Evolutionary conservation across 2,797 vertebrate species (phyloP), one percentile per base, ranked within the genome.

Genomic region (Phataginus tetradactyla): DNA sequence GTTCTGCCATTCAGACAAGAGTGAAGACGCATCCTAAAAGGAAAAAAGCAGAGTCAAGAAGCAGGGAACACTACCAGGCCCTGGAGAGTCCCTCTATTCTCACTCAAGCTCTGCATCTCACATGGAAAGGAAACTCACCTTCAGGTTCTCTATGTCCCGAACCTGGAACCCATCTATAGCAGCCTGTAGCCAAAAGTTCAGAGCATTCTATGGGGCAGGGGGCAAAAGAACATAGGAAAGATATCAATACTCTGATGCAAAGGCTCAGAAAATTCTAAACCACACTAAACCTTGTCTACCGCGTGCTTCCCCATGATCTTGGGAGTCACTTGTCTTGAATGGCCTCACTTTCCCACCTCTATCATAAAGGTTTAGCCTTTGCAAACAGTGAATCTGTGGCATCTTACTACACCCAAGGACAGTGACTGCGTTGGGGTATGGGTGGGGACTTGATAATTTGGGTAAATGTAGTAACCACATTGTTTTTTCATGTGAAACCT

Each of bases 151-250:
- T 2, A 99, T 34, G 0, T 97, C 94, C 1, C 97, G 87, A 3
- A 99, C 4, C 97, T 99, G 99, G 98, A 99, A 98, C 39, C 99
- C 99, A 6, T 99, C 98, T 11, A 99, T 92, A 0, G 99, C 99
- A 3, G 95, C 27, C 5, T 66, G 9, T 57, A 99, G 83, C 99
- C 99, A 99, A 97, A 98, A 90, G 10, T 86, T 85, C 2, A 99
- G 98, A 3, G 99, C 99, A 18, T 74, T 93, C 99, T 99, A 83
- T 7, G 21, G 3, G 59, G 49, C 4, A 21, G 23, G 45, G 55
- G 6, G 32, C 2, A 39, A 63, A 57, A 39, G 17, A 57, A 84
- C 5, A 87, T 15, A 71, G 17, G 53, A 88, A 69, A 61, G 27
- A 18, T 3, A 78, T 84, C 18, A 79, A 71, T 15, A 49, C 53